Conservation (phyloP, 2,797 vertebrate species). For the Australoheros facetus region DNA sequence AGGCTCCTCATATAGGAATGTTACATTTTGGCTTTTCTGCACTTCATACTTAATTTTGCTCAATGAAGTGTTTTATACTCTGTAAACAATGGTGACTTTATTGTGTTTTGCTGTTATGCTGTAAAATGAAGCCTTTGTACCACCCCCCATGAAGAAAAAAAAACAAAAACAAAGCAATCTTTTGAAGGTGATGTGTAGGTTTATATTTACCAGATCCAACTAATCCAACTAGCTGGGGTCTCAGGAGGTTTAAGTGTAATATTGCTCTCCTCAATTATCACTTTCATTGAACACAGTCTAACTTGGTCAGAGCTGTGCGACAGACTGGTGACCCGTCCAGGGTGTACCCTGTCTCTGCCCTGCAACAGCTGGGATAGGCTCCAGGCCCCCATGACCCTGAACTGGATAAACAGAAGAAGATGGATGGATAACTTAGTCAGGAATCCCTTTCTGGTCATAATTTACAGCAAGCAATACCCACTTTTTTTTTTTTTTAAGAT, state of each 20-base stretch:
- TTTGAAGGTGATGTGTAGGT: background rate
- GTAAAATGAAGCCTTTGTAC: fast-evolving
- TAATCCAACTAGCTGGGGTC: background rate
- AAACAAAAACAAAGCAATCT: background rate
- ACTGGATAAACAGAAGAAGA: background rate
- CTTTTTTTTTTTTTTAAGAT: background rate
- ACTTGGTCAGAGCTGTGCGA: background rate
- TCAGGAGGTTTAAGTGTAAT: background rate
- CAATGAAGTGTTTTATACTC: background rate
- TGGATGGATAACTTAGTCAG: background rate
- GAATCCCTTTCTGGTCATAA: background rate
- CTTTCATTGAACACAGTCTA: background rate
- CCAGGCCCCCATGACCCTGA: background rate
- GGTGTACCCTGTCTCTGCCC: background rate
- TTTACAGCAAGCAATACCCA: background rate
- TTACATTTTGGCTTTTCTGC: background rate
- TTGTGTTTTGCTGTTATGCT: background rate
- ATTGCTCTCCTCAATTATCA: background rate
- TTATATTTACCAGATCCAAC: background rate
- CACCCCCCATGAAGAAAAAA: no score
- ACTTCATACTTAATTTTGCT: background rate
- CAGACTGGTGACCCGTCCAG: background rate
- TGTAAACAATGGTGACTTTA: background rate
- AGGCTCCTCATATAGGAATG: background rate
- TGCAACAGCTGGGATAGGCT: background rate